Conservation (phyloP, 2,888 invertebrate genomes). For the Pteria penguin region DNA sequence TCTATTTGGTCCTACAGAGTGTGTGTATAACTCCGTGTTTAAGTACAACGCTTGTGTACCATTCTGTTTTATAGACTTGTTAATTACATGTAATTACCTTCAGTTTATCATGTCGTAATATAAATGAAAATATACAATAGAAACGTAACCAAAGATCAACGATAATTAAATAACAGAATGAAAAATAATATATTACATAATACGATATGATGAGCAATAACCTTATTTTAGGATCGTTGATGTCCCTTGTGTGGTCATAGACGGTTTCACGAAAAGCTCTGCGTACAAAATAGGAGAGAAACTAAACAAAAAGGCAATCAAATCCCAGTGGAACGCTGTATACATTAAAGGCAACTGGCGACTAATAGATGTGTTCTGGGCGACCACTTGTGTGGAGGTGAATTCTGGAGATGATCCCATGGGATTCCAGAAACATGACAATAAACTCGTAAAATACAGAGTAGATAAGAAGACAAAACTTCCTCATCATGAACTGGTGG, state of each 20-base stretch:
- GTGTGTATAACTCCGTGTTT: no score
- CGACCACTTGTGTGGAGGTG: conserved; percentile 54
- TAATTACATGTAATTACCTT: no score
- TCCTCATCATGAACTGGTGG: conserved; percentile 29
- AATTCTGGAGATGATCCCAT: conserved; percentile 27
- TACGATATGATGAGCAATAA: no score
- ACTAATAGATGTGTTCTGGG: conserved; percentile 62
- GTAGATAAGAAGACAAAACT: conserved; percentile 19
- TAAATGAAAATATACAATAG: no score
- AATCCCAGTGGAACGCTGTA: conserved; percentile 67
- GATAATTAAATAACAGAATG: no score
- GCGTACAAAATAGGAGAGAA: conserved; percentile 56
- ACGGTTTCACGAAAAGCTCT: conserved; percentile 62
- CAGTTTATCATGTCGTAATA: no score
- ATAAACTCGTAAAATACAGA: neutral
- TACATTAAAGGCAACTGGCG: conserved; percentile 58
- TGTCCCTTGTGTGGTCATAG: conserved; percentile 55
- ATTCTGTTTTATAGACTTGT: no score
- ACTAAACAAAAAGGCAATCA: conserved; percentile 47
- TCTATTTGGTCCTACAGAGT: no score
- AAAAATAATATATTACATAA: no score
- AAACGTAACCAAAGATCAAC: no score
- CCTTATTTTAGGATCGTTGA: conserved; percentile 52
- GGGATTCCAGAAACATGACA: conserved; percentile 34
- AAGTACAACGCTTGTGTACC: no score